Percentiles rank a stretch among this genome's conserved stretches.
phyloP scores from a whole-genome alignment of 2,888 invertebrate species.

The Trichogramma evanescens region DNA sequence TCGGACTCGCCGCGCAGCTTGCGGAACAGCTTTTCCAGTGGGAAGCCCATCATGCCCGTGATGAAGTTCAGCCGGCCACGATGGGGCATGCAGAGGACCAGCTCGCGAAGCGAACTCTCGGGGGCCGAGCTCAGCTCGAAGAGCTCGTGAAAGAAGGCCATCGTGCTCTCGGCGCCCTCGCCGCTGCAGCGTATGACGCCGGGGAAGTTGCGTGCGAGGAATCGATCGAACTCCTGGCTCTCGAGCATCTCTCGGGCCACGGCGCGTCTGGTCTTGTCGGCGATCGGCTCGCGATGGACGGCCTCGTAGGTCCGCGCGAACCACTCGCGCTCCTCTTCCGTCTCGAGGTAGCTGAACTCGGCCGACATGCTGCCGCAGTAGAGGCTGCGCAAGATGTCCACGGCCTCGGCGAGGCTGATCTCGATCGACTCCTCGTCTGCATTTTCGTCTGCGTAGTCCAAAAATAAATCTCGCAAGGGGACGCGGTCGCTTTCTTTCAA shows the following conservation, averaged over 20 bases:
- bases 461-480: constrained; percentile 38
- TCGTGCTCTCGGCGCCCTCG: constrained; percentile 91
- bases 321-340: constrained; percentile 82
- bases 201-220: constrained; percentile 83
- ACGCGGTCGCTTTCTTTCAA: constrained; percentile 52
- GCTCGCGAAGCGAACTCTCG: constrained; percentile 57
- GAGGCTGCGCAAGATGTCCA: constrained; percentile 58
- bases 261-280: constrained; percentile 51
- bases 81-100: constrained; percentile 88
- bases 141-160: constrained; percentile 79
- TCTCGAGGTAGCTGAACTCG: constrained; percentile 75
- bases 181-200: constrained; percentile 91
- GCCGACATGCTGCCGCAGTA: constrained; percentile 69
- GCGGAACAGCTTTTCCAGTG: constrained; percentile 81
- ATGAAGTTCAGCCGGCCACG: constrained; percentile 86
- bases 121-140: constrained; percentile 63
- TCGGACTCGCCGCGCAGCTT: constrained; percentile 86
- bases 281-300: constrained; percentile 48
- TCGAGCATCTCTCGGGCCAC: constrained; percentile 72
- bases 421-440: constrained; percentile 36
- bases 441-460: constrained; percentile 47
- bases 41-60: constrained; percentile 74
- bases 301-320: constrained; percentile 65
- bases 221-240: constrained; percentile 88
- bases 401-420: constrained; percentile 55